These are phyloP conservation scores for Amphiura filiformis DNA, from an alignment of 35 echinoderm and acorn worm genomes.

Conservation along the genomic window DNA sequence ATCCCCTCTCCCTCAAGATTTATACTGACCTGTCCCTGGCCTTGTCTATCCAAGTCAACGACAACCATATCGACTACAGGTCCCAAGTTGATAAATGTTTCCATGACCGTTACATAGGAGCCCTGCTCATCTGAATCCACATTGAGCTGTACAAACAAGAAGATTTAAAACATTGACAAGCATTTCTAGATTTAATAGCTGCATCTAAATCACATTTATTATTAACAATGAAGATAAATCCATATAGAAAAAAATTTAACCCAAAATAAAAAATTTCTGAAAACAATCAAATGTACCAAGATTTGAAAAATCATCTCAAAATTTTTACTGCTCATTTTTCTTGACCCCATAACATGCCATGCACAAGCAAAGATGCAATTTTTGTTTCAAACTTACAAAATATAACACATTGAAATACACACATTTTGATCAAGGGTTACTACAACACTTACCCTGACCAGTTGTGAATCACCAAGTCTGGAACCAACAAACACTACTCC, in stretches of 20 bases:
- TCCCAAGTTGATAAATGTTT: conserved; percentile 91
- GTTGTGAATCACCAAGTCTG: conserved; percentile 89
- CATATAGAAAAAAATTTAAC: too few relatives aligned
- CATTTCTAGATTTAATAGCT: too few relatives aligned
- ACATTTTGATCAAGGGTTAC: too few relatives aligned
- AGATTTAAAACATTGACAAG: neutral
- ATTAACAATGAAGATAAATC: too few relatives aligned
- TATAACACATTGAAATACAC: too few relatives aligned
- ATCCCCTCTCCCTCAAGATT: too few relatives aligned
- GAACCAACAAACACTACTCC: conserved; percentile 93
- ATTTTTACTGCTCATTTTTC: too few relatives aligned
- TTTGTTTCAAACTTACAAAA: too few relatives aligned
- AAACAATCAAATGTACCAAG: neutral
- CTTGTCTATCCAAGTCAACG: conserved; percentile 91
- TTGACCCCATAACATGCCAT: too few relatives aligned
- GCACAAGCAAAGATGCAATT: too few relatives aligned
- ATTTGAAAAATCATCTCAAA: neutral
- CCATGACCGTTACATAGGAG: conserved; percentile 77
- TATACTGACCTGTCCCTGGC: conserved; percentile 96
- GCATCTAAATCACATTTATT: too few relatives aligned
- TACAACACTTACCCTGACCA: conserved; percentile 88
- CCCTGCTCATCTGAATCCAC: conserved; percentile 81
- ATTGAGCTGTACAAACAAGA: conserved; percentile 54
- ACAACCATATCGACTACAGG: conserved; percentile 94
- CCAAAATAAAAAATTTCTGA: neutral